phyloP scores from a whole-genome alignment of 2,888 invertebrate species.

The Emesis furor region DNA sequence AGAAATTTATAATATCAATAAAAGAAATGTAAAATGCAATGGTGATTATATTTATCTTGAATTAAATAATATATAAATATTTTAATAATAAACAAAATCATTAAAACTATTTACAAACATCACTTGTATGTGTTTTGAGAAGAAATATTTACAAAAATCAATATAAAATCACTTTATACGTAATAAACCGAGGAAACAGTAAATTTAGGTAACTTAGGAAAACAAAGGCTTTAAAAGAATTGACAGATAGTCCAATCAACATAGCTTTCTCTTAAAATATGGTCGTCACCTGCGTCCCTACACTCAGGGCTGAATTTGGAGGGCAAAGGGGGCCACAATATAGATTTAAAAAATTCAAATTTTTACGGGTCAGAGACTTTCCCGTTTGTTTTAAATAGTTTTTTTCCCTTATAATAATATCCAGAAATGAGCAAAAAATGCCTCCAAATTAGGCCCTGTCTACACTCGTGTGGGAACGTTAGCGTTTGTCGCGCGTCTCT shows the following conservation, averaged over 20 bases:
- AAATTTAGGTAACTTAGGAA: not conserved
- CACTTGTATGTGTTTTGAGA: slow-evolving; percentile 75
- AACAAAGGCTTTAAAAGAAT: not conserved
- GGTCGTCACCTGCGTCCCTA: not conserved
- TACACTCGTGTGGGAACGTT: no score
- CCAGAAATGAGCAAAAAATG: no score
- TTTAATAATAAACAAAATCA: slow-evolving; percentile 85
- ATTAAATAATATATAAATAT: slow-evolving; percentile 89
- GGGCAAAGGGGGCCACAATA: no score
- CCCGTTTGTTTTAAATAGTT: no score
- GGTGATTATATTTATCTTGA: slow-evolving; percentile 89
- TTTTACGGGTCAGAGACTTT: no score
- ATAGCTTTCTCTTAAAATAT: not conserved
- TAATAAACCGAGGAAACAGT: not conserved
- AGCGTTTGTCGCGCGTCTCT: no score
- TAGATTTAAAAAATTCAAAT: no score
- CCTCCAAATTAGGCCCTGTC: no score
- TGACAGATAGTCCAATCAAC: not conserved
- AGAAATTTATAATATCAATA: slow-evolving; percentile 72
- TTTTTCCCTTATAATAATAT: no score
- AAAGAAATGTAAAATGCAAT: slow-evolving; percentile 87
- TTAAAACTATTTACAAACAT: slow-evolving; percentile 87
- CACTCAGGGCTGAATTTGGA: no score
- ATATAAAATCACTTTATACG: not conserved
- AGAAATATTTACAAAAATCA: slow-evolving; percentile 45